Evolutionary conservation across 2,797 vertebrate species (phyloP), one percentile per base, ranked within the genome.

Genomic region (Pagetopsis macropterus): DNA sequence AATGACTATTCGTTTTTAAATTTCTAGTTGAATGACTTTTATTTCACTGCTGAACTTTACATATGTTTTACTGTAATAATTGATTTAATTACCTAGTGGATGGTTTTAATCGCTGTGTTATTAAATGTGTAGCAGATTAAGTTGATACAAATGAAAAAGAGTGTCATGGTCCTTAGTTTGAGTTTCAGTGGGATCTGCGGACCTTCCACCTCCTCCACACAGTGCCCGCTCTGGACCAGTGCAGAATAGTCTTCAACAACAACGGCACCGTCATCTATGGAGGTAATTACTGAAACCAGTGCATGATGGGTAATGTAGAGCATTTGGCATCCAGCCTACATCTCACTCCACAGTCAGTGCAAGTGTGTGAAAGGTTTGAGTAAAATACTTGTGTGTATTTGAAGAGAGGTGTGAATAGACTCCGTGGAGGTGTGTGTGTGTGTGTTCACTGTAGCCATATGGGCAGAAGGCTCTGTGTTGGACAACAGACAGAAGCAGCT

Each of bases 161-260:
- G 55, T 55, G 55, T 68, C 41, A 67, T 84, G 33, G 63, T 94
- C 94, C 95, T 96, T 96, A 94, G 91, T 86, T 45, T 21, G 40
- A 54, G 0, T 46, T 72, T 83, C 88, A 99, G 98, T 99, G 98
- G 98, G 98, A 99, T 81, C 94, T 99, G 60, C 93, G 98, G 61
- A 99, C 98, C 63, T 99, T 99, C 87, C 98, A 99, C 88, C 95
- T 99, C 58, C 94, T 99, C 44, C 98, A 99, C 88, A 99, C 97
- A 0, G 98, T 99, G 57, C 98, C 98, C 40, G 98, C 98, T 9
- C 92, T 99, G 87, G 98, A 99, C 93, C 98, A 99, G 89, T 99
- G 98, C 86, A 95, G 98, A 40, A 97, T 99, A 27, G 98, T 99
- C 62, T 99, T 99, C 92, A 99, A 99, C 91, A 98, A 99, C 86